Percentiles rank a stretch among this genome's conserved stretches.
These are phyloP conservation scores for Polyommatus icarus DNA, from an alignment of 2,888 invertebrate genomes.

Conservation along the genomic window DNA sequence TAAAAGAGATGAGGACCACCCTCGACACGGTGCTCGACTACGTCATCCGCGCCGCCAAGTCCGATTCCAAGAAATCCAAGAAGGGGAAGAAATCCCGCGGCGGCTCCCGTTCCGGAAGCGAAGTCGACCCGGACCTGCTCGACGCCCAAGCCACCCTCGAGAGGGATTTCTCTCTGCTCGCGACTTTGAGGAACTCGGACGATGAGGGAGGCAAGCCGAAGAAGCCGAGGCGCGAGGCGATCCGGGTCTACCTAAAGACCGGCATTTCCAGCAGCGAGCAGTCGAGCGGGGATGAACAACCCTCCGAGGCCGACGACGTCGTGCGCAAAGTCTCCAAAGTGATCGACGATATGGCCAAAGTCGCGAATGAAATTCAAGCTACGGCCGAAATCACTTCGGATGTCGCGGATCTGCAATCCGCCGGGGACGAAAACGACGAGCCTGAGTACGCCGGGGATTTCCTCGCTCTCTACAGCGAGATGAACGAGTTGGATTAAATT, in stretches of 20 bases:
- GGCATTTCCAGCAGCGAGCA: not conserved
- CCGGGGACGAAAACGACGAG: not conserved
- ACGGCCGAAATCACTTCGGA: not conserved
- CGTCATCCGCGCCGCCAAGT: not conserved
- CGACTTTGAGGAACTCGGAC: not conserved
- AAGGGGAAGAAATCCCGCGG: not conserved
- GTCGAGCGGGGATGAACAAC: not conserved
- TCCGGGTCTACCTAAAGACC: not conserved
- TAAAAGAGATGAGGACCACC: not conserved
- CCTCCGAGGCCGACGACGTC: not conserved
- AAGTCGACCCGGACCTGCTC: not conserved
- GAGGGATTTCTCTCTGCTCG: not conserved
- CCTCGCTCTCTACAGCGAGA: not conserved
- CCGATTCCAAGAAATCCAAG: not conserved
- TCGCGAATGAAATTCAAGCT: not conserved
- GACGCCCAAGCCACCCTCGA: not conserved
- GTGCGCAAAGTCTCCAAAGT: not conserved
- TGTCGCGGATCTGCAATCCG: not conserved
- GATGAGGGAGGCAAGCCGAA: not conserved
- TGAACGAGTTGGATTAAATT: constrained; percentile 6
- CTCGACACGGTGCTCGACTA: not conserved
- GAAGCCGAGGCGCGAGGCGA: not conserved
- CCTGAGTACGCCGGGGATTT: not conserved
- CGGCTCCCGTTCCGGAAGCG: not conserved
- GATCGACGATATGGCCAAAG: not conserved